Evolutionary conservation across 1,140 invertebrate genomes (phyloP), one percentile per base, ranked within the genome.

Genomic region (Halictus rubicundus): DNA sequence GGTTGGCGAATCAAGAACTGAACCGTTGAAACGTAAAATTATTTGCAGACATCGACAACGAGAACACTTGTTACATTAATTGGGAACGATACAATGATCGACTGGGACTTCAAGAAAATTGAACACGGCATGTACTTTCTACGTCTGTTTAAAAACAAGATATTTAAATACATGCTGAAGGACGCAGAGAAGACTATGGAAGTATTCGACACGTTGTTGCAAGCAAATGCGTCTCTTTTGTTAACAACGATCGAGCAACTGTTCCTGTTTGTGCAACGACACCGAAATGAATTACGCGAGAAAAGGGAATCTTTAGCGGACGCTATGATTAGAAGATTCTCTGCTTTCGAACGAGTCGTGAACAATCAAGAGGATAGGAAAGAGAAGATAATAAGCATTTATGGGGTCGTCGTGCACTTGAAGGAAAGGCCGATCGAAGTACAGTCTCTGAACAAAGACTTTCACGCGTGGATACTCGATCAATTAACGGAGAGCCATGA

Each of bases 51-150:
- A 39, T 60, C 69, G 2, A 79, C 74, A n/a, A 86, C 80, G n/a
- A 63, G 60, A 4, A 77, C 16, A 16, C 0, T 90, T 23, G 37
- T 89, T 19, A 19, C n/a, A 46, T 69, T 88, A n/a, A 86, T 88
- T 25, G 32, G 73, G 6, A 73, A 86, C 14, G 16, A 81, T 10
- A 23, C 52, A 54, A 39, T 87, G 16, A 42, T 65, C 4, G 64
- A 23, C 14, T 1, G n/a, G 52, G 73, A 63, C 39, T 69, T 16
- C 1, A 52, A 39, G 23, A 86, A 73, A 6, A 83, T 90, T 9
- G 87, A 83, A n/a, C 80, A 90, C 42, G 92, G 92, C 10, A 85
- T 91, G 81, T 80, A 91, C 54, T 93, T 93, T 80, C 39, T 92
- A 7, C 87, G 82, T 42, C 87, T 72, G 14, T 93, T 92, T 57